These are phyloP conservation scores for Rhinatrema bivittatum DNA, from an alignment of 2,797 vertebrate species.

Conservation along the genomic window DNA sequence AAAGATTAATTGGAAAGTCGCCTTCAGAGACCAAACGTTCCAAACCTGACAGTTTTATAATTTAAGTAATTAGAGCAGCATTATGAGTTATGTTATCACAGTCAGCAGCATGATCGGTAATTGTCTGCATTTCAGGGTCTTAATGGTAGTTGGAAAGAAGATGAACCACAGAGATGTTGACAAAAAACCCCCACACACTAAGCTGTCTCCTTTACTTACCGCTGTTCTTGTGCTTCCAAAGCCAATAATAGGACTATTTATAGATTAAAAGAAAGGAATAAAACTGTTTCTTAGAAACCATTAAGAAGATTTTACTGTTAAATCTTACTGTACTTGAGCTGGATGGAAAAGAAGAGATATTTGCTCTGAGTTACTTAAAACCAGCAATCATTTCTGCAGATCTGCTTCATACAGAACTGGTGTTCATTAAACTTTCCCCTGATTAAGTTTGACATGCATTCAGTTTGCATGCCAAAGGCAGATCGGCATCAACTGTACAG, in stretches of 20 bases:
- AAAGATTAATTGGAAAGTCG: constrained; percentile 49
- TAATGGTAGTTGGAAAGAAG: constrained; percentile 13
- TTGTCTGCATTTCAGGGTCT: constrained; percentile 9
- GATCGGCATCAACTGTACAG: too few relatives aligned
- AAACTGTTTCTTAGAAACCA: background rate
- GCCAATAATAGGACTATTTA: background rate
- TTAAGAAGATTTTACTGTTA: too few relatives aligned
- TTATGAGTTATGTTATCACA: constrained; percentile 23
- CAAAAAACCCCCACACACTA: too few relatives aligned
- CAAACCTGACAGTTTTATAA: constrained; percentile 42
- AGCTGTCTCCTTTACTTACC: constrained; percentile 12
- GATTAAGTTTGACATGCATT: too few relatives aligned
- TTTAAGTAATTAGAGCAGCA: constrained; percentile 33
- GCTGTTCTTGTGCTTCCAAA: constrained; percentile 1
- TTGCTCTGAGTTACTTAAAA: too few relatives aligned
- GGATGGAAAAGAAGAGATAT: too few relatives aligned
- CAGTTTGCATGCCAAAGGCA: too few relatives aligned
- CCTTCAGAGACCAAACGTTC: constrained; percentile 31
- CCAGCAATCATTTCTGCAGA: too few relatives aligned
- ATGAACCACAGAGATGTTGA: constrained; percentile 19
- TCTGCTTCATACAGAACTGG: too few relatives aligned
- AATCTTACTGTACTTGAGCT: too few relatives aligned
- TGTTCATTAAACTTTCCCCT: too few relatives aligned
- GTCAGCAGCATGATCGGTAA: constrained; percentile 24
- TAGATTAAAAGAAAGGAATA: background rate